These are phyloP conservation scores for Maniola hyperantus DNA, from an alignment of 2,888 invertebrate genomes.

Conservation along the genomic window DNA sequence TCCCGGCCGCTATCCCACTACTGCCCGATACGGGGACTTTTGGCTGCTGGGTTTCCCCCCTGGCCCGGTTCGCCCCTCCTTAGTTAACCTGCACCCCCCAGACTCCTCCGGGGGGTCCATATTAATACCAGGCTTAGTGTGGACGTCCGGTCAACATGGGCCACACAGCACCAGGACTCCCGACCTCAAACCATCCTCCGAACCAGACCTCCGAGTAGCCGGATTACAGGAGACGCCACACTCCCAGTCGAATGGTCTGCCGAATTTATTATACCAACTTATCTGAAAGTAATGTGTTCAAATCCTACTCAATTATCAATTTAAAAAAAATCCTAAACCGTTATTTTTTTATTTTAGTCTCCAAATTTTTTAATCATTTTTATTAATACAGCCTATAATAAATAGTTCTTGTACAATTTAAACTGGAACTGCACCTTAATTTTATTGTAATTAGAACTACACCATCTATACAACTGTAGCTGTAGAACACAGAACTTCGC, in stretches of 20 bases:
- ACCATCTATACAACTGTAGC: conserved; percentile 2
- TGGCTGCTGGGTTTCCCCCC: conserved; percentile 99
- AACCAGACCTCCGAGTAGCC: conserved; percentile 96
- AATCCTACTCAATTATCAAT: neutral
- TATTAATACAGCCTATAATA: neutral
- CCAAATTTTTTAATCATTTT: neutral
- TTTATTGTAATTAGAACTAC: neutral
- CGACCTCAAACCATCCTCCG: conserved; percentile 96
- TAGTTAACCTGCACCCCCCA: conserved; percentile 89
- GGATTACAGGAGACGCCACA: conserved; percentile 99
- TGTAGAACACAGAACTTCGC: neutral
- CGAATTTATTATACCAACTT: conserved; percentile 44
- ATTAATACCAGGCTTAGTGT: conserved; percentile 98
- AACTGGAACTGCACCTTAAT: neutral
- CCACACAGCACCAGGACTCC: conserved; percentile 80
- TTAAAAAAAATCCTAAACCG: neutral
- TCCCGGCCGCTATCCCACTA: conserved; percentile 99
- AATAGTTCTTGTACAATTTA: neutral
- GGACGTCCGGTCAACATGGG: conserved; percentile 93
- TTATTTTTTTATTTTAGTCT: neutral
- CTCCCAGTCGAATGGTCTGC: conserved; percentile 86
- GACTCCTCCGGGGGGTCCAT: conserved; percentile 95
- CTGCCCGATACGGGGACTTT: conserved; percentile 99
- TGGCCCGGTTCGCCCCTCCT: conserved; percentile 97
- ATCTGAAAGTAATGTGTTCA: conserved; percentile 10